Evolutionary conservation across 2,797 vertebrate species (phyloP).

Genomic region (Poeciliopsis gracilis): DNA sequence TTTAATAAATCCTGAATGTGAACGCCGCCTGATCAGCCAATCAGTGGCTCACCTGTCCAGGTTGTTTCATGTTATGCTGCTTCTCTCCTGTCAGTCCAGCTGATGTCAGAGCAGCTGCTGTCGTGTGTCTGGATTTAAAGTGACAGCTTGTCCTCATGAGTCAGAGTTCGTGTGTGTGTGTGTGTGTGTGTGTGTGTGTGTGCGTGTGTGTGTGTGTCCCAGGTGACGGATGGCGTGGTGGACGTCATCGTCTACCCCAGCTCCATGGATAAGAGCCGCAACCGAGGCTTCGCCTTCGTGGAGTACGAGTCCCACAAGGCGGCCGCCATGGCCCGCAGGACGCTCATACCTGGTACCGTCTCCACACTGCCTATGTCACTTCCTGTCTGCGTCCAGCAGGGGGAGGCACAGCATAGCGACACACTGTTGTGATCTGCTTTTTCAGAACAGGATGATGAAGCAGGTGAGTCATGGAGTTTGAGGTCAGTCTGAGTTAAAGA

Average conservation of each 20-base stretch:
- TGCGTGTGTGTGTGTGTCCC: background rate
- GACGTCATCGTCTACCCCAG: conserved; percentile 94
- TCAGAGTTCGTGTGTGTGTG: background rate
- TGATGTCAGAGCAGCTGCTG: background rate
- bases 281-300: conserved; percentile 94
- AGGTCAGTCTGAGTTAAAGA: background rate
- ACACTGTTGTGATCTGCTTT: background rate
- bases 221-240: conserved; percentile 92
- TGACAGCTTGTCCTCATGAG: background rate
- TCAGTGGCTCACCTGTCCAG: background rate
- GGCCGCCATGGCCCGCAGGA: conserved; percentile 92
- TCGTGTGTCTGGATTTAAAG: background rate
- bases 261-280: conserved; percentile 84
- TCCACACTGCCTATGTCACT: background rate
- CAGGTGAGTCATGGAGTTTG: background rate
- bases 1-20: too few relatives aligned
- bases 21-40: background rate
- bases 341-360: conserved; percentile 87
- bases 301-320: conserved; percentile 96
- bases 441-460: background rate
- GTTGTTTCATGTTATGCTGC: background rate
- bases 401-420: conserved; percentile 20
- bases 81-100: background rate
- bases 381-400: conserved; percentile 44
- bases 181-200: background rate